Evolutionary conservation across 2,888 invertebrate species (phyloP), one percentile per base, ranked within the genome.

Genomic region (Lordiphosa andalusiaca): DNA sequence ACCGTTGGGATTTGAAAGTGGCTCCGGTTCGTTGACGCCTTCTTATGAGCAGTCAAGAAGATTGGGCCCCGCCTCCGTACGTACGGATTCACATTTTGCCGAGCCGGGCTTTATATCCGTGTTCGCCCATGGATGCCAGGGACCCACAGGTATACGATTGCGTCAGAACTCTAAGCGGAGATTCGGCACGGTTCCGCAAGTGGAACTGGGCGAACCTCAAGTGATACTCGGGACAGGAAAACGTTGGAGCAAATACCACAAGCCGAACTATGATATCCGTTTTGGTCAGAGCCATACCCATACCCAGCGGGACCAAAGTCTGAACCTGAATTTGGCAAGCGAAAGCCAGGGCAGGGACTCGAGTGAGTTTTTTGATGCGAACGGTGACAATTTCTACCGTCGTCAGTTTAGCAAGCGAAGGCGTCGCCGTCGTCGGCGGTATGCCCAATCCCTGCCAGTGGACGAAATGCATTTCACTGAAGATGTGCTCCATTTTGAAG

Each of bases 51-150:
- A 85, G 53, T 86, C 88, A 0, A 69, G 87, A 3, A 77, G 88
- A 37, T 42, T 74, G 23, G 84, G 86, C 7, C 72, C 86, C 1
- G 88, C 89, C 9, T 87, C 89, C 0, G 88, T 89, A 16, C 92
- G 94, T 87, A 95, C 95, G 0, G 95, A 95, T 83, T 95, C 95
- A 0, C 95, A 95, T 85, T 96, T 96, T 80, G 91, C 95, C 0
- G 95, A 96, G 75, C 95, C 95, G 0, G 94, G 95, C 10, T 95
- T 95, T 76, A 94, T 95, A 35, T 95, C 95, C 41, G 95, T 96
- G 0, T 95, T 95, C 81, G 95, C 95, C 0, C 95, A 95, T 69
- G 95, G 95, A 0, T 96, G 95, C 80, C 93, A 94, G 77, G 92
- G 86, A 51, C 86, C 86, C 3, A 81, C 73, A 25, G 87, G 87